Evolutionary conservation across 2,113 vertebrate species (phyloP).

Genomic region (Lanius ludovicianus): DNA sequence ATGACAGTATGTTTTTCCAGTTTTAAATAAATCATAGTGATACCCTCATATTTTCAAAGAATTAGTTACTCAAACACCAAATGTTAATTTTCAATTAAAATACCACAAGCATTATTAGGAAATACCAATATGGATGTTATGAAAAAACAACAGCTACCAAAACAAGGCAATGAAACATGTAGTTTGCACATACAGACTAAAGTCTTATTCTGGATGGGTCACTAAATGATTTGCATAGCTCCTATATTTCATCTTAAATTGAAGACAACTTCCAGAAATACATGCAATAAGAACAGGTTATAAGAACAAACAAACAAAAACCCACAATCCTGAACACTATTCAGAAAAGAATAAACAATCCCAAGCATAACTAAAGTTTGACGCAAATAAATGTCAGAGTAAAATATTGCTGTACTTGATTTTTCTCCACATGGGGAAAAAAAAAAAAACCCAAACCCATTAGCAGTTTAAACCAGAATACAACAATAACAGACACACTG

Average conservation of each 20-base stretch:
- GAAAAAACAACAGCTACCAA: neutral
- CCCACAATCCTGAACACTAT: neutral
- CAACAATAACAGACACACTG: neutral
- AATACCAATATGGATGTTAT: neutral
- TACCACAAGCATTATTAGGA: neutral
- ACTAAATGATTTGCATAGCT: constrained; percentile 37
- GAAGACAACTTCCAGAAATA: constrained; percentile 41
- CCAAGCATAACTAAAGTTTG: constrained; percentile 54
- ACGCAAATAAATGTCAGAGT: constrained; percentile 16
- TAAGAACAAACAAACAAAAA: neutral
- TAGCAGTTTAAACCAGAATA: constrained; percentile 5
- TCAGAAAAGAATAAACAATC: constrained; percentile 30
- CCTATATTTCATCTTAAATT: constrained; percentile 17
- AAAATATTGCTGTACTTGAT: constrained; percentile 45
- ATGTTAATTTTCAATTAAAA: neutral
- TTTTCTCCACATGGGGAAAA: neutral
- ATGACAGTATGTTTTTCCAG: neutral
- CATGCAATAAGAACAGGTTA: neutral
- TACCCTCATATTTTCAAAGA: neutral
- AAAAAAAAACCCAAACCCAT: neutral
- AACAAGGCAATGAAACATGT: neutral
- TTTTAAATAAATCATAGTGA: neutral
- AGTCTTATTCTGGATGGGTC: neutral
- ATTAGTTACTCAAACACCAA: neutral
- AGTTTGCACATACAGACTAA: neutral